Conservation (phyloP, 1,140 invertebrate species). For the Papilio polyxenes region DNA sequence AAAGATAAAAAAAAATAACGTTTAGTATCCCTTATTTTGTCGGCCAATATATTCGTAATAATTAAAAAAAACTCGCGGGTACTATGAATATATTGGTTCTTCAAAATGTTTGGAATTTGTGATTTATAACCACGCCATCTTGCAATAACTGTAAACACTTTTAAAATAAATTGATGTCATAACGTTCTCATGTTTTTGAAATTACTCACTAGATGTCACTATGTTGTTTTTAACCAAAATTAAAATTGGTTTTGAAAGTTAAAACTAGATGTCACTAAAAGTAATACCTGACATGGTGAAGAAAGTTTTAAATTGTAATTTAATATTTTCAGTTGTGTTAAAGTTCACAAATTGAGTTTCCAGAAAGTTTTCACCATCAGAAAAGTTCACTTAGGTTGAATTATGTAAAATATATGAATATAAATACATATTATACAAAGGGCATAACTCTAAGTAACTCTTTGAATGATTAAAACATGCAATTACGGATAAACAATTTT, state of each 20-base stretch:
- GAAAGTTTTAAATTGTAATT: neutral
- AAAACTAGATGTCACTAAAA: conserved; percentile 24
- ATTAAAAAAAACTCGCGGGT: neutral
- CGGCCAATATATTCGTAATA: no score
- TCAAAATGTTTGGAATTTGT: neutral
- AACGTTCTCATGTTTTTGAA: neutral
- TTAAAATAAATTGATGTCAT: neutral
- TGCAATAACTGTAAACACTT: neutral
- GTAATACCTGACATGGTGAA: neutral
- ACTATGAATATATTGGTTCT: neutral
- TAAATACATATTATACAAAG: neutral
- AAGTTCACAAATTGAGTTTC: neutral
- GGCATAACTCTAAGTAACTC: no score
- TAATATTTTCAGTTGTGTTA: neutral
- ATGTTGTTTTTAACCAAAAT: neutral
- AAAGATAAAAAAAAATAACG: no score
- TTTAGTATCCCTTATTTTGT: no score
- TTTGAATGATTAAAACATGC: no score
- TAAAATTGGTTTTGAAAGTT: neutral
- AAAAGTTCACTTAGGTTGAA: neutral
- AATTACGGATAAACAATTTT: no score
- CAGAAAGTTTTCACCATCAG: neutral
- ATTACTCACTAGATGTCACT: conserved; percentile 35
- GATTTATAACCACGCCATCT: neutral
- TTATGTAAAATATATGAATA: neutral